phyloP scores from a whole-genome alignment of 2,888 invertebrate genomes.

The Thymelicus sylvestris region DNA sequence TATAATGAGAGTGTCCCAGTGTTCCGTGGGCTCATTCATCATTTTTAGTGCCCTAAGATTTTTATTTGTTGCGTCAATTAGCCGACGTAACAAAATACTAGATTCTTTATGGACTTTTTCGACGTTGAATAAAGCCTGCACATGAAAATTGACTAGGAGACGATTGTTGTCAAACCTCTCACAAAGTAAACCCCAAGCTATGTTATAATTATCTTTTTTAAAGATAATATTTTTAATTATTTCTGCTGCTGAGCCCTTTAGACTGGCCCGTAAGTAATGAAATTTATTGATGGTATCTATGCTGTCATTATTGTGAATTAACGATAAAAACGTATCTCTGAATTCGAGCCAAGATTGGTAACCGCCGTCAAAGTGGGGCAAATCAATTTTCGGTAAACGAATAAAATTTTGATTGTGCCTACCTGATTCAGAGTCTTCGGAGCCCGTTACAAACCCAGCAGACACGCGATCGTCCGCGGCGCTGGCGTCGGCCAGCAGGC shows the following conservation, averaged over 20 bases:
- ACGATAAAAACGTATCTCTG: slow-evolving; percentile 35
- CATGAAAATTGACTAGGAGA: neutral
- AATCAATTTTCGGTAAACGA: slow-evolving; percentile 38
- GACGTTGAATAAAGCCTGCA: too few relatives aligned
- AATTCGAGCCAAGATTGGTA: slow-evolving; percentile 42
- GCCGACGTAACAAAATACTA: too few relatives aligned
- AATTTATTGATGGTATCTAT: slow-evolving; percentile 35
- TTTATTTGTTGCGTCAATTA: too few relatives aligned
- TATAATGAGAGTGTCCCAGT: slow-evolving; percentile 35
- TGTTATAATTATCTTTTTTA: slow-evolving; percentile 32
- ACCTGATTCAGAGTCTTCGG: slow-evolving; percentile 19
- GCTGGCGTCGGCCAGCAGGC: too few relatives aligned
- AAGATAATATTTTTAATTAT: slow-evolving; percentile 35
- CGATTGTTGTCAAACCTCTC: slow-evolving; percentile 41
- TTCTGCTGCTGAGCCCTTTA: slow-evolving; percentile 28
- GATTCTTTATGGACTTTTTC: too few relatives aligned
- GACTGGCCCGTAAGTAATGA: slow-evolving; percentile 30
- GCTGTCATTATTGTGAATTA: slow-evolving; percentile 33
- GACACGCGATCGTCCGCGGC: too few relatives aligned
- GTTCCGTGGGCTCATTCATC: too few relatives aligned
- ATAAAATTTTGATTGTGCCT: slow-evolving; percentile 16
- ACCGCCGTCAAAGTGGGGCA: slow-evolving; percentile 39
- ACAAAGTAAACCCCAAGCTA: slow-evolving; percentile 36
- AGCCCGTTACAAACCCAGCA: neutral
- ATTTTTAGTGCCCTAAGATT: too few relatives aligned